Evolutionary conservation across 2,797 vertebrate species (phyloP).

Genomic region (Thaleichthys pacificus): DNA sequence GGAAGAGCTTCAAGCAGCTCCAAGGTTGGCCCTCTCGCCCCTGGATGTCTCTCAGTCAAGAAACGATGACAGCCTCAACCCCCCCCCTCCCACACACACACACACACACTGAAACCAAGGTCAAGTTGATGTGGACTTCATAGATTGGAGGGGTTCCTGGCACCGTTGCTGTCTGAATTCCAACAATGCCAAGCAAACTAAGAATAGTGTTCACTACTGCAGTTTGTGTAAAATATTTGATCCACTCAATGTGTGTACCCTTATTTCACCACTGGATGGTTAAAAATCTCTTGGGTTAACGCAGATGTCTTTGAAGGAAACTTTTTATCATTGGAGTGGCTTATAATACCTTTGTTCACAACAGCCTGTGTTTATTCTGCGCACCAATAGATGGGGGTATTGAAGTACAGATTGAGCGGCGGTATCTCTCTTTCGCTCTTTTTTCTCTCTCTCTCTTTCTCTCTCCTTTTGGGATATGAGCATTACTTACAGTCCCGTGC

Average conservation of each 20-base stretch:
- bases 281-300: not conserved
- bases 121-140: no score
- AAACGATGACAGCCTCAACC: not conserved
- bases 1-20: slow-evolving; percentile 57
- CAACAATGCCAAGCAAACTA: no score
- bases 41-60: slow-evolving; percentile 11
- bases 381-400: slow-evolving; percentile 73
- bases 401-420: slow-evolving; percentile 62
- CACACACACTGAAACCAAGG: no score
- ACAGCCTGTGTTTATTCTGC: slow-evolving; percentile 50
- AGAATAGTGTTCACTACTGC: no score
- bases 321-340: not conserved
- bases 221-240: no score
- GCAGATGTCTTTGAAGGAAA: not conserved
- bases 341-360: not conserved
- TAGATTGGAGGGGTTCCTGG: no score
- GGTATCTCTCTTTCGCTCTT: slow-evolving; percentile 15
- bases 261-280: no score
- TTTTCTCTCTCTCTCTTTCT: slow-evolving; percentile 26
- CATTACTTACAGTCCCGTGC: slow-evolving; percentile 69
- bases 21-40: slow-evolving; percentile 37
- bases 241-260: no score
- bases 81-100: no score
- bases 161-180: no score
- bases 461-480: slow-evolving; percentile 66